phyloP scores from a whole-genome alignment of 2,888 invertebrate species.

The Cheilosia variabilis region DNA sequence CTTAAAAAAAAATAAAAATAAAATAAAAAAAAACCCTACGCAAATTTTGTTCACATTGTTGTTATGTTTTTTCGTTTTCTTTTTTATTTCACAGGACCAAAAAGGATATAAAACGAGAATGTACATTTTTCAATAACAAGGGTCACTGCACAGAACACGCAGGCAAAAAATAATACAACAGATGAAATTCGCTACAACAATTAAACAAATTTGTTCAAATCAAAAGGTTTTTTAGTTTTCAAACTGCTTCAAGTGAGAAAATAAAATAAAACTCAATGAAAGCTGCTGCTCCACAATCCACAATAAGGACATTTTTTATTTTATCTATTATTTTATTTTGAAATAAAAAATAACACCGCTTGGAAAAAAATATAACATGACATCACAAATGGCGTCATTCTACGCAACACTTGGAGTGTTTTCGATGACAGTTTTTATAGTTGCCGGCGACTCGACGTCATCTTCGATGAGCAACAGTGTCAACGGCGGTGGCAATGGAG shows the following conservation, averaged over 20 bases:
- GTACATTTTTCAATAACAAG: slow-evolving; percentile 66
- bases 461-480: slow-evolving; percentile 72
- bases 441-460: slow-evolving; percentile 64
- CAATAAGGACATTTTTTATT: slow-evolving; percentile 11
- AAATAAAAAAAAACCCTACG: not conserved
- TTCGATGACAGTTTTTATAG: slow-evolving; percentile 65
- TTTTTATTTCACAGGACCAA: slow-evolving; percentile 53
- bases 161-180: slow-evolving; percentile 27
- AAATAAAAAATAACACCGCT: slow-evolving; percentile 15
- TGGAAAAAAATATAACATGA: slow-evolving; percentile 15
- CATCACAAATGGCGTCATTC: slow-evolving; percentile 57
- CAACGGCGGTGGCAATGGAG: slow-evolving; percentile 50
- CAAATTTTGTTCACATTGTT: slow-evolving; percentile 51
- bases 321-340: slow-evolving; percentile 29
- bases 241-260: not conserved
- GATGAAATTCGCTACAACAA: slow-evolving; percentile 36
- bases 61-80: not conserved
- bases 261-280: not conserved
- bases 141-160: slow-evolving; percentile 64
- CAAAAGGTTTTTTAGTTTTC: slow-evolving; percentile 20
- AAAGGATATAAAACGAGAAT: slow-evolving; percentile 39
- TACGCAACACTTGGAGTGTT: slow-evolving; percentile 55
- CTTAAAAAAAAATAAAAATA: slow-evolving; percentile 47
- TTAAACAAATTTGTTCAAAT: slow-evolving; percentile 48
- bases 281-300: slow-evolving; percentile 22